Evolutionary conservation across 2,888 invertebrate genomes (phyloP).

Genomic region (Hipparchia semele): DNA sequence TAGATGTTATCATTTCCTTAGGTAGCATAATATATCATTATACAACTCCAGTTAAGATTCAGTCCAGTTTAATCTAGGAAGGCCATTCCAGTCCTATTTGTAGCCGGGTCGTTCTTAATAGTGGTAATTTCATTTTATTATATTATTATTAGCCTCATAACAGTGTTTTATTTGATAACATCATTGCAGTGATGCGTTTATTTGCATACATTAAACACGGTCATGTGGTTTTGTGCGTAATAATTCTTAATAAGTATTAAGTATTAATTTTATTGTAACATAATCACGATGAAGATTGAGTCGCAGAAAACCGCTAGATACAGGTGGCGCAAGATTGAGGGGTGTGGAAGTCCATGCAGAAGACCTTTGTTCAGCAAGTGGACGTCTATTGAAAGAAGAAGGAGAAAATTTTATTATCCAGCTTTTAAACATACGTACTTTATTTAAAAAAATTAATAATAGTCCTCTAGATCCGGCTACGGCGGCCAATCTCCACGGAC

Average conservation of each 20-base stretch:
- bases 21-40: background rate
- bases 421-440: too few relatives aligned
- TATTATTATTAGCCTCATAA: constrained; percentile 41
- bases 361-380: too few relatives aligned
- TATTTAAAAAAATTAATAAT: too few relatives aligned
- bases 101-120: constrained; percentile 43
- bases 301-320: too few relatives aligned
- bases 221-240: constrained; percentile 1
- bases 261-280: background rate
- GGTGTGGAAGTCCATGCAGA: too few relatives aligned
- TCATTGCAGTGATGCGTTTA: constrained; percentile 25
- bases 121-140: constrained; percentile 55
- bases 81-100: constrained; percentile 33
- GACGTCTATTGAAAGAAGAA: too few relatives aligned
- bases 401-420: too few relatives aligned
- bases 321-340: too few relatives aligned
- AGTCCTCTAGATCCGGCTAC: too few relatives aligned
- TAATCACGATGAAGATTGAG: too few relatives aligned
- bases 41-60: background rate
- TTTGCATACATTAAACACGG: constrained; percentile 24
- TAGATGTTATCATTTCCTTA: background rate
- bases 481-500: too few relatives aligned
- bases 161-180: constrained; percentile 40
- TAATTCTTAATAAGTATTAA: background rate
- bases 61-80: constrained; percentile 25